These are phyloP conservation scores for Ethmia dodecea DNA, from an alignment of 2,888 invertebrate species.

Conservation along the genomic window DNA sequence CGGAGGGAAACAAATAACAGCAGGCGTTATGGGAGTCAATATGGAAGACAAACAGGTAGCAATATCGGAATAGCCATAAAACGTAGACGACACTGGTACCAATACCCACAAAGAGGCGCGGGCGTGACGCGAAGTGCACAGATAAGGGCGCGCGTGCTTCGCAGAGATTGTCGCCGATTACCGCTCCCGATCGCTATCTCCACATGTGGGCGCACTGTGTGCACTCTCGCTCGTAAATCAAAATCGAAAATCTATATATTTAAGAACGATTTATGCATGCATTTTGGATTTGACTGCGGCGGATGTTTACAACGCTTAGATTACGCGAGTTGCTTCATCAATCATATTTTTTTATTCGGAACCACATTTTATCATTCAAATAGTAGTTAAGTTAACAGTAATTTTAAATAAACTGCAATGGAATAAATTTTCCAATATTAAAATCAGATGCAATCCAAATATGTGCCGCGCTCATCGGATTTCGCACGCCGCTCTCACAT, in stretches of 20 bases:
- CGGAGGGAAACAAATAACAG: conserved; percentile 45
- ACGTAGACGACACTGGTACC: conserved; percentile 1
- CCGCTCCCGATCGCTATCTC: conserved; percentile 33
- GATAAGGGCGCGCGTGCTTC: conserved; percentile 45
- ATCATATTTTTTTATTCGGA: no score
- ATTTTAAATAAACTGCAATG: conserved; percentile 3
- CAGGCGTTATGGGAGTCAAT: conserved; percentile 35
- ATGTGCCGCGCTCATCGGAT: conserved; percentile 27
- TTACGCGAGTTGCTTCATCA: no score
- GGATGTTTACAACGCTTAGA: no score
- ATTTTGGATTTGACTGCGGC: no score
- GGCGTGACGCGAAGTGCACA: conserved; percentile 10
- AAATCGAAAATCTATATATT: no score
- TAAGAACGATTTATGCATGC: no score
- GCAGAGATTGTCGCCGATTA: conserved; percentile 46
- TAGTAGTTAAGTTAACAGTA: no score
- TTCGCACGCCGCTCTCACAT: conserved; percentile 36
- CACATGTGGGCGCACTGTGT: conserved; percentile 11
- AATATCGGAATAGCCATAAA: conserved; percentile 41
- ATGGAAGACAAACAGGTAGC: conserved; percentile 60
- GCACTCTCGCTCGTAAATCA: no score
- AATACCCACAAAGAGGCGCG: conserved; percentile 7
- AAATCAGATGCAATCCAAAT: conserved; percentile 10
- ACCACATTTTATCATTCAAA: no score
- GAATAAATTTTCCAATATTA: neutral